Evolutionary conservation across 2,113 vertebrate genomes (phyloP), one percentile per base, ranked within the genome.

Genomic region (Candoia aspera): DNA sequence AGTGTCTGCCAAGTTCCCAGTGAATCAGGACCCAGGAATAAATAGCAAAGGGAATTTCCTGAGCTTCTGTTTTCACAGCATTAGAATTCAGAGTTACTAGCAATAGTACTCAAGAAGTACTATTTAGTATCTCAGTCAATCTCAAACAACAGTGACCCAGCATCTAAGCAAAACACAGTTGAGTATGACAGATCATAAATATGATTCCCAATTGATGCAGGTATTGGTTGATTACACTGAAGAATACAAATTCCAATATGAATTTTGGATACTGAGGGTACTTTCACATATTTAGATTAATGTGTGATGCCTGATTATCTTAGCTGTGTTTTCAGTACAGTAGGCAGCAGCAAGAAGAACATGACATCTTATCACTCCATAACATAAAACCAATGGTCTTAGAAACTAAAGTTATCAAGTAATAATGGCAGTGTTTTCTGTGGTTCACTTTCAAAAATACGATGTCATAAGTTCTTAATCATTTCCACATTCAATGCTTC

Each of bases 91-190:
- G 85, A 26, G 1, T 60, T 42, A 24, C 6, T 90, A 42, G 73
- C 17, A n/a, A 6, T 0, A 42, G 79, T 73, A 53, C 1, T 10
- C 62, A 55, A 92, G 89, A 23, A 62, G n/a, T n/a, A n/a, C n/a
- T n/a, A n/a, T n/a, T n/a, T n/a, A n/a, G n/a, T n/a, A n/a, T 2
- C 1, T 94, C 93, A 42, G 57, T 62, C 92, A 92, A 23, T 5
- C 73, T 6, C 12, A 19, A 26, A 79, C 92, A 95, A 21, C n/a
- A 87, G 19, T 21, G n/a, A 24, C 37, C 86, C 33, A 57, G 33
- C 33, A 68, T 83, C 62, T 21, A 92, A 91, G 53, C 9, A 94
- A 95, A 37, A 92, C 53, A 23, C 90, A 91, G 89, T 12, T 60
- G 21, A 37, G 13, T 54, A 62, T 42, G n/a, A 60, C 55, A 87